phyloP scores from a whole-genome alignment of 2,888 invertebrate species.

The Hipparchia semele region DNA sequence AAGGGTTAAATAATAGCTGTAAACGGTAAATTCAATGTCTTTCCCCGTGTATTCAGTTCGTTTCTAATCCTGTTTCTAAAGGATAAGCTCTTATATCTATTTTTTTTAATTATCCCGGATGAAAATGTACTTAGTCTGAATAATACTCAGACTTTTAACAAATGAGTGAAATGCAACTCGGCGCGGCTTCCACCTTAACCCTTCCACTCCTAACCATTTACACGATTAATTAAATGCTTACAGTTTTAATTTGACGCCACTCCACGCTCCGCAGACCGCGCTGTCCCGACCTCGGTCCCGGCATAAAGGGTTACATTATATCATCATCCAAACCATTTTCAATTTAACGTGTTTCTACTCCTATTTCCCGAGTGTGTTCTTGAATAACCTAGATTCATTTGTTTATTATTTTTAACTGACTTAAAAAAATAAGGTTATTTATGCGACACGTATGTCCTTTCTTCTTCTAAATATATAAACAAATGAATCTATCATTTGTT shows the following conservation, averaged over 20 bases:
- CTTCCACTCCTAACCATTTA: constrained; percentile 20
- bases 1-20: not conserved
- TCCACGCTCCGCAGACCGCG: constrained; percentile 7
- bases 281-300: not conserved
- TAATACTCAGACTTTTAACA: not conserved
- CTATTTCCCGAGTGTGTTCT: not conserved
- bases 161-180: constrained; percentile 13
- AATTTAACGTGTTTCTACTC: constrained; percentile 13
- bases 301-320: constrained; percentile 16
- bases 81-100: not conserved
- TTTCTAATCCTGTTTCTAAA: not conserved
- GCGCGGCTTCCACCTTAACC: constrained; percentile 11
- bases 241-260: constrained; percentile 26
- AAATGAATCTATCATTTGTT: too few species aligned
- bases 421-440: too few species aligned
- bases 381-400: not conserved
- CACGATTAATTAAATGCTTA: constrained; percentile 27
- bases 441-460: too few species aligned
- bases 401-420: not conserved
- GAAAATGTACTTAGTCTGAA: not conserved
- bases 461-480: too few species aligned
- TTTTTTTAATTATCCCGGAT: constrained; percentile 6
- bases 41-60: not conserved
- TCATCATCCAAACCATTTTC: constrained; percentile 11
- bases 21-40: not conserved